phyloP scores from a whole-genome alignment of 2,113 vertebrate genomes.

The Willisornis vidua region DNA sequence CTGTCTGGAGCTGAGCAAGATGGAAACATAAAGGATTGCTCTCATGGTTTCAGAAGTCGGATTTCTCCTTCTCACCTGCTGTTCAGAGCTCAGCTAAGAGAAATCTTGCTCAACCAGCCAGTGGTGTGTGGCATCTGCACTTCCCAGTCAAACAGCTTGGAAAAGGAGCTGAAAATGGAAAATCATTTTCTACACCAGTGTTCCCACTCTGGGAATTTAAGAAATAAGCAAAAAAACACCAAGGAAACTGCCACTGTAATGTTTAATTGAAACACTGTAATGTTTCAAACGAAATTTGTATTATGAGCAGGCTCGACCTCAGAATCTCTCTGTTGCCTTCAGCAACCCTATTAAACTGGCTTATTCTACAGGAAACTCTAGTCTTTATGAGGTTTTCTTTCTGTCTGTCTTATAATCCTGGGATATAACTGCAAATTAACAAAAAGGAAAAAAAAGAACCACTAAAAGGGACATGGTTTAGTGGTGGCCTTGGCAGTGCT shows the following conservation, averaged over 20 bases:
- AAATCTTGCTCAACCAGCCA: neutral
- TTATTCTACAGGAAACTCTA: neutral
- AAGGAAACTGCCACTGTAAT: neutral
- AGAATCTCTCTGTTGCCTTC: neutral
- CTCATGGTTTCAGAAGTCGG: accelerated
- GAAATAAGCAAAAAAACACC: neutral
- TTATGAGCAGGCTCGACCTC: neutral
- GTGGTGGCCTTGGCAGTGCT: neutral
- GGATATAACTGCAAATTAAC: neutral
- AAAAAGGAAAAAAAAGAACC: neutral
- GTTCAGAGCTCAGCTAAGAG: neutral
- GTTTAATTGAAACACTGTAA: neutral
- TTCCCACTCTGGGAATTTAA: neutral
- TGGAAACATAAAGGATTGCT: neutral
- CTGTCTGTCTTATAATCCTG: neutral
- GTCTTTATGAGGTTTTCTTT: neutral
- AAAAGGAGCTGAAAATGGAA: neutral
- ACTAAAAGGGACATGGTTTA: neutral
- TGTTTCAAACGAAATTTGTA: neutral
- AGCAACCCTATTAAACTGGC: neutral
- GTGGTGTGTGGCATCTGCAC: neutral
- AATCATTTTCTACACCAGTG: neutral
- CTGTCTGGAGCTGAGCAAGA: neutral
- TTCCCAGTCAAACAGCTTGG: neutral
- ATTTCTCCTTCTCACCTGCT: neutral